Base-by-base conservation (phyloP, 2,113 vertebrate genomes). In the Albula goreensis region DNA sequence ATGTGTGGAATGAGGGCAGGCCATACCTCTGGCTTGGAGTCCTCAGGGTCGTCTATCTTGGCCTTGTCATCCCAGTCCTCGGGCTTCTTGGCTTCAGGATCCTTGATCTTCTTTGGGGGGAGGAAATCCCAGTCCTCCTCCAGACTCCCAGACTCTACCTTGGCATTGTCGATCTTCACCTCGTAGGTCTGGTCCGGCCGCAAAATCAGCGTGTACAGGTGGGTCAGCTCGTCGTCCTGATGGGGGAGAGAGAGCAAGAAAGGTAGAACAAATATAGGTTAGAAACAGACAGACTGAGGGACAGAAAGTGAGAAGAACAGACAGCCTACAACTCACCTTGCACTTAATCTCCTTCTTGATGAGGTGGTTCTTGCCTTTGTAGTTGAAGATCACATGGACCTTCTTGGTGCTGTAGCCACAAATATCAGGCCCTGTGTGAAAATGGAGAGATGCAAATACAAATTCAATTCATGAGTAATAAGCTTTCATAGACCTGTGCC, bases 321-420 rank as follows among this genome's bases (percentile, higher is more conserved):
- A 11, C 3, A 17, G 13, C 9, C 2, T 15, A 80, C 49, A n/a
- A 53, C 49, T 92, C 92, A 96, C 97, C 96, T 97, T 97, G 93
- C 97, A 98, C 84, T 96, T 95, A 83, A 98, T 95, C 2, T 91
- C 91, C 87, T 97, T 97, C 93, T 97, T 98, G 89, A 97, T 96
- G 66, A 95, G 93, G 25, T 97, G 93, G 91, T 96, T 96, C 90
- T 97, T 96, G 89, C 96, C 96, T 92, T 97, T 97, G 94, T 97
- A 96, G 88, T 96, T 95, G 91, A 98, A 95, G 90, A 98, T 98
- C 31, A 97, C 96, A 0, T 98, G 97, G 81, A 98, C 96, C 92
- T 97, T 97, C 93, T 96, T 97, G 85, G 96, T 96, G 89, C 96
- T 96, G 89, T 96, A 97, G 89, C 97, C 96, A 89, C 97, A 98